A percentile compares a stretch with the other conserved stretches of the same genome.
phyloP scores from a whole-genome alignment of 2,888 invertebrate genomes.

The Lissocephala sabroskyi region DNA sequence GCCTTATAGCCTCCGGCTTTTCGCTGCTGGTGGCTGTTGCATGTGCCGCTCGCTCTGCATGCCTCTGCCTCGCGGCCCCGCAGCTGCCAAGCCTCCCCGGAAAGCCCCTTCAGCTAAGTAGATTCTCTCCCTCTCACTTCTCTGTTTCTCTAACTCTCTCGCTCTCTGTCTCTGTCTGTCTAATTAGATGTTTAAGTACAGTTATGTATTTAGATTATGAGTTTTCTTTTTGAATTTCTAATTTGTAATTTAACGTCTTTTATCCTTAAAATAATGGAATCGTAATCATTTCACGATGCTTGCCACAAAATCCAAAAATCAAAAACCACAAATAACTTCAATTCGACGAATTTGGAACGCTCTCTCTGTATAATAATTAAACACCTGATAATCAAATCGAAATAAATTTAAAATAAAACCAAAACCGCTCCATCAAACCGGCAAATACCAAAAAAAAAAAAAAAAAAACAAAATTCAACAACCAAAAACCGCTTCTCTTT shows the following conservation, averaged over 20 bases:
- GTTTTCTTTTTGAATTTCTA: slow-evolving; percentile 2
- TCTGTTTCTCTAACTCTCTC: no score
- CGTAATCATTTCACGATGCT: slow-evolving; percentile 59
- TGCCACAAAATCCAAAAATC: slow-evolving; percentile 19
- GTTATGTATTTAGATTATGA: slow-evolving; percentile 1
- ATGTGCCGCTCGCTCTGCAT: not conserved
- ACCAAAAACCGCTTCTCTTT: slow-evolving; percentile 44
- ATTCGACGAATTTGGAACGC: slow-evolving; percentile 58
- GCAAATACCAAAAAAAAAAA: slow-evolving; percentile 25
- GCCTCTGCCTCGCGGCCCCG: slow-evolving; percentile 30
- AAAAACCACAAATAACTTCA: slow-evolving; percentile 16
- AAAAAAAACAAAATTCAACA: slow-evolving; percentile 23
- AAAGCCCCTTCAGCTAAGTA: slow-evolving; percentile 19
- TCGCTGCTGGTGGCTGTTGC: not conserved
- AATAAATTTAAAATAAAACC: slow-evolving; percentile 7
- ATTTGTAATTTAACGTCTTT: slow-evolving; percentile 24
- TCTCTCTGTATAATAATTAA: slow-evolving; percentile 11
- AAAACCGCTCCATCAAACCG: slow-evolving; percentile 39
- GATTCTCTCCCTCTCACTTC: no score
- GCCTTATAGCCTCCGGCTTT: not conserved
- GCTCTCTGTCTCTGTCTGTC: no score
- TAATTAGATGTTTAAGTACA: no score
- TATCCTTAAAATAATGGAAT: slow-evolving; percentile 26
- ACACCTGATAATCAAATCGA: no score
- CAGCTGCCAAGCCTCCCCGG: no score